A percentile compares a stretch with the other conserved stretches of the same genome.
Conservation (phyloP, 1,140 invertebrate species). For the Pseudomyrmex sp. region DNA sequence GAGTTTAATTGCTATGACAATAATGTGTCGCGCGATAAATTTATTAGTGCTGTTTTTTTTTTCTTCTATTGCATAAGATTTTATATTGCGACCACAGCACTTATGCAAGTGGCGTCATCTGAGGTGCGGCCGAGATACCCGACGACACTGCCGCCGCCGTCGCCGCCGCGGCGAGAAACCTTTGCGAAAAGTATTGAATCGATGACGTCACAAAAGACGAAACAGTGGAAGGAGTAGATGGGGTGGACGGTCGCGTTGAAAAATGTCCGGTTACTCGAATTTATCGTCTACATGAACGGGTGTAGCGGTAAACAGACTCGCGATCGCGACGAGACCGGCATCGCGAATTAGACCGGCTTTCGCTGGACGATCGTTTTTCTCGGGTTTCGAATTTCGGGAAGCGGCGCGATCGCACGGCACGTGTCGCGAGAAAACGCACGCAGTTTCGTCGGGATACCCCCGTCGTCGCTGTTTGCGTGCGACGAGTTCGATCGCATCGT, state of each 20-base stretch:
- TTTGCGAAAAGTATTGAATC: constrained; percentile 85
- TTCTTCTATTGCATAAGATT: no score
- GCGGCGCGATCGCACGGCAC: constrained; percentile 41
- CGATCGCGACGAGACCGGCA: constrained; percentile 34
- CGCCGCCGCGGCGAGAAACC: constrained; percentile 58
- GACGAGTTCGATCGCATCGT: constrained; percentile 58
- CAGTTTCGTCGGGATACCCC: not conserved
- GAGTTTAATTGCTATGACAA: no score
- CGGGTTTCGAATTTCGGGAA: not conserved
- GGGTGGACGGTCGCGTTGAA: constrained; percentile 77
- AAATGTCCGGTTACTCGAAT: constrained; percentile 82
- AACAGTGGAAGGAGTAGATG: constrained; percentile 79
- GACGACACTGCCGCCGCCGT: not conserved
- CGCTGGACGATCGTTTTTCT: no score
- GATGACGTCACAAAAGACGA: constrained; percentile 85
- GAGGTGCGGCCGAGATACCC: not conserved
- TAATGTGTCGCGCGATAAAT: no score
- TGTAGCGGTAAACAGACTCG: constrained; percentile 59
- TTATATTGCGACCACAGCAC: not conserved
- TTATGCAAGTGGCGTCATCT: constrained; percentile 54
- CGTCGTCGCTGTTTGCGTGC: constrained; percentile 13
- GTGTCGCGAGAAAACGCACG: constrained; percentile 49
- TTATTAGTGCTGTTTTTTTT: no score
- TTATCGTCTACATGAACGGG: constrained; percentile 74
- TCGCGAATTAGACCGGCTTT: constrained; percentile 23